Evolutionary conservation across 1,140 invertebrate species (phyloP), one percentile per base, ranked within the genome.

Genomic region (Neuroterus valhalla): DNA sequence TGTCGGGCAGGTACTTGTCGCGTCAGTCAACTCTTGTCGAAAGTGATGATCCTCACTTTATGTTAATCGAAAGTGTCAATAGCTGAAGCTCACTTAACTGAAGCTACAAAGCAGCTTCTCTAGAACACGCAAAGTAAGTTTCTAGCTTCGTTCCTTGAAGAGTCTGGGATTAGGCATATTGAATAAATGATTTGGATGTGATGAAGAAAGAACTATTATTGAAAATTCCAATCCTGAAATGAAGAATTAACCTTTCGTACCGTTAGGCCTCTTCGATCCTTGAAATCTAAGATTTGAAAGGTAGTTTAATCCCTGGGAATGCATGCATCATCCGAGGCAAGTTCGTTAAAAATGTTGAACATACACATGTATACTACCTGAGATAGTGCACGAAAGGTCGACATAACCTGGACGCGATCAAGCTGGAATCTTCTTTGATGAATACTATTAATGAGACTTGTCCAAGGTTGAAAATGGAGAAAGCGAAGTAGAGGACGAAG

Each of bases 361-460:
- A 74, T 71, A n/a, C 17, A 19, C 46, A 19, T 62, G 23, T 38
- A 77, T 26, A 44, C 75, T 74, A 81, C 71, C 79, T 72, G 78
- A 31, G 48, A 43, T 17, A 75, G 42, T 48, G 62, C 23, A 42
- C 15, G 17, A 44, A n/a, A 38, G 66, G 43, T 45, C 66, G 72
- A 23, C 78, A 79, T 71, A 75, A 80, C 68, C 71, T 79, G 77
- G 78, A 83, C 80, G 79, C 81, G 82, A 84, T 81, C 83, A 81
- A 82, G 81, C 70, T 81, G 77, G 86, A 88, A 86, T 88, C 83
- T 84, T 82, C 77, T 83, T 74, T 69, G 71, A 71, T 89, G 88
- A 90, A 90, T 89, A 86, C 87, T 86, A 88, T 89, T 89, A 90
- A 90, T 89, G 88, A 88, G 82, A 81, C 79, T 76, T 73, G 79